A percentile compares a stretch with the other conserved stretches of the same genome.
These are phyloP conservation scores for Acipenser transmontanus DNA, from an alignment of 2,797 vertebrate species.

Conservation along the genomic window DNA sequence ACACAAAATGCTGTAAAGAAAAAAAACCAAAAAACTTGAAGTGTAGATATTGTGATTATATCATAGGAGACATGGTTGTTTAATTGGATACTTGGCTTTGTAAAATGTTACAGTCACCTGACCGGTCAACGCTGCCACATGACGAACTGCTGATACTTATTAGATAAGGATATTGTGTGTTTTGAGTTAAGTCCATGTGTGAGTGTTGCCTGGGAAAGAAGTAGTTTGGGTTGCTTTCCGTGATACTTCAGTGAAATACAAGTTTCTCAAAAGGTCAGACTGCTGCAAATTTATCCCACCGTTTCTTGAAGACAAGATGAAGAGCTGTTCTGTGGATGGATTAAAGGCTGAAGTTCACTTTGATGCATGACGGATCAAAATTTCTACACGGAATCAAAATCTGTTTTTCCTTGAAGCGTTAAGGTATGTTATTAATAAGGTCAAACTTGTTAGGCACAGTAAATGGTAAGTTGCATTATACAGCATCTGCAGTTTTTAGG, in stretches of 20 bases:
- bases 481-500: too few species aligned
- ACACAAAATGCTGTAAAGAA: constrained; percentile 4
- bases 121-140: constrained; percentile 53
- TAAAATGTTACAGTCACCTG: constrained; percentile 48
- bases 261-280: background rate
- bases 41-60: background rate
- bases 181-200: constrained; percentile 1
- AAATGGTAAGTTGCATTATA: background rate
- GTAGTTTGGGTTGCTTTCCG: background rate
- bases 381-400: background rate
- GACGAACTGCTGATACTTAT: constrained; percentile 78
- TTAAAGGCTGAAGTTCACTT: background rate
- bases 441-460: background rate
- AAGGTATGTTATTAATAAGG: constrained; percentile 2
- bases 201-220: constrained; percentile 6
- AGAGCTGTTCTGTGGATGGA: background rate
- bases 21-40: constrained; percentile 3
- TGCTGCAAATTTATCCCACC: background rate
- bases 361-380: constrained; percentile 4
- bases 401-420: background rate
- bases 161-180: constrained; percentile 36
- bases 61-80: constrained; percentile 13
- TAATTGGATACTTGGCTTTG: constrained; percentile 21
- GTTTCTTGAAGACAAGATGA: background rate
- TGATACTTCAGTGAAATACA: background rate